Evolutionary conservation across 1,140 invertebrate species (phyloP).

Genomic region (Brachionus manjavacas): DNA sequence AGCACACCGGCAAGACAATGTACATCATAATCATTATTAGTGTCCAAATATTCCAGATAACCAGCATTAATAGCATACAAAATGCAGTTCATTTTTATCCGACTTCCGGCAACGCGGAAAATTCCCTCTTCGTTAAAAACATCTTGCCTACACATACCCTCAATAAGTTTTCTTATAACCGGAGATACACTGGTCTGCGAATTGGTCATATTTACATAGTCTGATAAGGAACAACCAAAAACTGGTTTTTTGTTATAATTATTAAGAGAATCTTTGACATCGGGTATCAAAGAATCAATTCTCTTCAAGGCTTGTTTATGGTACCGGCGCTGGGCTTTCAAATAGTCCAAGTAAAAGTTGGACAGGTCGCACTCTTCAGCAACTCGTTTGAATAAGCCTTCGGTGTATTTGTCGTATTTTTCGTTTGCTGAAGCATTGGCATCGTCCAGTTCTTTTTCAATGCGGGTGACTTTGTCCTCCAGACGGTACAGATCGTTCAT

Average conservation of each 20-base stretch:
- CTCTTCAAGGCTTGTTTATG: constrained; percentile 21
- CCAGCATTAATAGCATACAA: constrained; percentile 39
- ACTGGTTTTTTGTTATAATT: constrained; percentile 37
- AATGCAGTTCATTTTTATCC: constrained; percentile 40
- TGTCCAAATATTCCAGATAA: constrained; percentile 33
- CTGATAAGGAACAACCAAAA: constrained; percentile 14
- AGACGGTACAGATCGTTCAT: background rate
- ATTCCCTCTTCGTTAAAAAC: constrained; percentile 41
- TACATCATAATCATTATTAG: constrained; percentile 31
- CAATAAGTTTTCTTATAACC: constrained; percentile 28
- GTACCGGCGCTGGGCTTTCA: background rate
- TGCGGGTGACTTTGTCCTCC: constrained; percentile 3
- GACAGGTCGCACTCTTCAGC: constrained; percentile 32
- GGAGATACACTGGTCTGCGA: constrained; percentile 6
- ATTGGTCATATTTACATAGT: constrained; percentile 38
- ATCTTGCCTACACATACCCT: constrained; percentile 36
- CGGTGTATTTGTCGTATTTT: constrained; percentile 41
- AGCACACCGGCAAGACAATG: constrained; percentile 42
- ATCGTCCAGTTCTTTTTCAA: constrained; percentile 36
- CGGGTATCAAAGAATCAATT: background rate
- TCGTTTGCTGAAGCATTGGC: background rate
- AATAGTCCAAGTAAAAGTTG: constrained; percentile 28
- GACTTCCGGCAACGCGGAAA: constrained; percentile 37
- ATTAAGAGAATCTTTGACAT: constrained; percentile 15
- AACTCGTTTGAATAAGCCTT: constrained; percentile 35